phyloP scores from a whole-genome alignment of 2,888 invertebrate species.

The Siphonodentalium dalli region DNA sequence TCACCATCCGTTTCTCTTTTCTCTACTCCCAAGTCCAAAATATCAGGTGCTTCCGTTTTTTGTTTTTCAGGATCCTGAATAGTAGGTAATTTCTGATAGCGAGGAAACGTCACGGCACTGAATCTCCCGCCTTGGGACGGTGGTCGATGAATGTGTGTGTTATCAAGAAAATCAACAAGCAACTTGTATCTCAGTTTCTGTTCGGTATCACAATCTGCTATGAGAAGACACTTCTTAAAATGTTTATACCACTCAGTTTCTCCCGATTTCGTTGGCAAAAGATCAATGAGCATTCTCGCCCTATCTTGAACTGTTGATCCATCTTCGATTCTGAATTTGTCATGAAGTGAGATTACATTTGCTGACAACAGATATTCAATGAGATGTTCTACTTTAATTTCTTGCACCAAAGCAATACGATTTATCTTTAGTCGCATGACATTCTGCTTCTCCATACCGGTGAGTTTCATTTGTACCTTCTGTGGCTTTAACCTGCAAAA shows the following conservation, averaged over 20 bases:
- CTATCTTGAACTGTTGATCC: conserved; percentile 49
- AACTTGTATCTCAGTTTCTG: conserved; percentile 44
- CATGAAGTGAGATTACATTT: conserved; percentile 42
- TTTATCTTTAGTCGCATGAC: conserved; percentile 55
- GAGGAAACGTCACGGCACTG: conserved; percentile 39
- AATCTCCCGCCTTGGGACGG: conserved; percentile 44
- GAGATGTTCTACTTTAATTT: conserved; percentile 53
- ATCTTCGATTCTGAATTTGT: conserved; percentile 40
- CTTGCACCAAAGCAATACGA: conserved; percentile 55
- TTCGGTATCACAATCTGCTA: conserved; percentile 45
- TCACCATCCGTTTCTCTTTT: conserved; percentile 21
- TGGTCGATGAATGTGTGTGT: conserved; percentile 56
- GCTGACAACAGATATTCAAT: conserved; percentile 35
- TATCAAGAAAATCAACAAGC: conserved; percentile 58
- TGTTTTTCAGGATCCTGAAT: conserved; percentile 38
- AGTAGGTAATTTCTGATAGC: conserved; percentile 46
- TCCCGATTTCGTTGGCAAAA: conserved; percentile 48
- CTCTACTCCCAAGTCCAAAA: conserved; percentile 23
- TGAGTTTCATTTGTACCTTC: too few species aligned
- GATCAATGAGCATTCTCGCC: conserved; percentile 49
- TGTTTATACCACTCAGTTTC: conserved; percentile 55
- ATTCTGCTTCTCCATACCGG: conserved; percentile 52
- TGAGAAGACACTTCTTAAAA: conserved; percentile 47
- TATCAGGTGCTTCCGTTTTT: conserved; percentile 23
- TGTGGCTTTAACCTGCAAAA: too few species aligned